A percentile compares a stretch with the other conserved stretches of the same genome.
These are phyloP conservation scores for Nemotelus pantherinus DNA, from an alignment of 2,888 invertebrate genomes.

Conservation along the genomic window DNA sequence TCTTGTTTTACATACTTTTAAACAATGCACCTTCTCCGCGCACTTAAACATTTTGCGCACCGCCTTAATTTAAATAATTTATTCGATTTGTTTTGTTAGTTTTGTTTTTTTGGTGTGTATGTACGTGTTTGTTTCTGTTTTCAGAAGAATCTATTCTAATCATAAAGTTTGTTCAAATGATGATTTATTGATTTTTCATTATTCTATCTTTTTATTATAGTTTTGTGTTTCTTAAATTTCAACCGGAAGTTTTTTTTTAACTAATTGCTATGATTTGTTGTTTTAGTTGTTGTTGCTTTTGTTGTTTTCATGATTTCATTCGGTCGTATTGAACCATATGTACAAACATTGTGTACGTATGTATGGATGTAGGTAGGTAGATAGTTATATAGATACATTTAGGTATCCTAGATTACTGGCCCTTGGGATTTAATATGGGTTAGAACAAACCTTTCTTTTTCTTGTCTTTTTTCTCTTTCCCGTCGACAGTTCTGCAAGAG, in stretches of 20 bases:
- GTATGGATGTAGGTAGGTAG: too few relatives aligned
- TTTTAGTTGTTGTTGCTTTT: conserved; percentile 6
- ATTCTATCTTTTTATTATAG: too few relatives aligned
- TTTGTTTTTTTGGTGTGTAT: conserved; percentile 22
- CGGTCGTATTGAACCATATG: neutral
- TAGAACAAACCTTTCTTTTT: conserved; percentile 92
- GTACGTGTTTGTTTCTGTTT: neutral
- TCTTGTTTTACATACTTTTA: neutral
- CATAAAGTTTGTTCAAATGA: conserved; percentile 9
- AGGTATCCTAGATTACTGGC: conserved; percentile 8
- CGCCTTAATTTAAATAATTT: neutral
- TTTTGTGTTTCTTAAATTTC: too few relatives aligned
- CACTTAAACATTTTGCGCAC: neutral
- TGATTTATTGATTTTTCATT: neutral
- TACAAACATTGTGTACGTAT: too few relatives aligned
- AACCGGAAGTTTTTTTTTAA: neutral
- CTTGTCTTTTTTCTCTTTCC: conserved; percentile 88
- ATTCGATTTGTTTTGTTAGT: neutral
- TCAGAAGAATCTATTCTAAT: neutral
- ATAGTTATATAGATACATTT: too few relatives aligned
- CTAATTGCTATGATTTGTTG: conserved; percentile 15
- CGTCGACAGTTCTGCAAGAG: conserved; percentile 79
- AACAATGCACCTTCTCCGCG: neutral
- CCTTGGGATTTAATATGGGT: conserved; percentile 56
- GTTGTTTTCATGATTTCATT: conserved; percentile 9